Evolutionary conservation across 2,113 vertebrate genomes (phyloP), one percentile per base, ranked within the genome.

Genomic region (Semicossyphus pulcher): DNA sequence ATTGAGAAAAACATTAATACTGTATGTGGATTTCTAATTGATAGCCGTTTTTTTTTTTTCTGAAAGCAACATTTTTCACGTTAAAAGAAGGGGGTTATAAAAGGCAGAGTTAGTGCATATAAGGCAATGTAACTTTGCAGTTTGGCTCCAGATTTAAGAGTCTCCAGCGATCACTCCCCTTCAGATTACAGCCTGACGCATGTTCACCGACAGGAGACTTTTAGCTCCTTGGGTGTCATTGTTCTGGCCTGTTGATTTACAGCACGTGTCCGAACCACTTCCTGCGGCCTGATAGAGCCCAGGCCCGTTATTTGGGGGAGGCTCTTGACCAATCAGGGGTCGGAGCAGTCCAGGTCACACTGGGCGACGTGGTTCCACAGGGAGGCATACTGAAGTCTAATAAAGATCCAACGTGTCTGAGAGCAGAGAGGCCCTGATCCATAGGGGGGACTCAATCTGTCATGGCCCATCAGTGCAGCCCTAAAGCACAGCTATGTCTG

Each of bases 221-320:
- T 80, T n/a, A 81, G 41, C 78, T 88, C 74, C 70, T 36, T n/a
- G 29, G 65, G 78, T 81, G 79, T 59, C 75, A 75, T 81, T 88
- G 84, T 83, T 85, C 72, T 57, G 66, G 81, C 60, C n/a, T 52
- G 66, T 56, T 72, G 74, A 84, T 92, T 90, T 86, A 91, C 57
- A 53, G 69, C 78, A 60, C 21, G 21, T 48, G 76, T 76, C 71
- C 59, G 26, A 39, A 53, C 12, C 18, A 58, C 59, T 67, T 47
- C 54, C 58, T 32, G 47, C 10, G 45, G 25, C 41, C 47, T 23
- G 51, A 84, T 53, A 72, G 67, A 62, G 39, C 39, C 45, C 41
- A 1, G 21, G 23, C 32, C 29, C 37, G 9, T 10, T 39, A 49
- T 54, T 53, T 44, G 7, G 23, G n/a, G 52, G 44, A n/a, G n/a